These are phyloP conservation scores for Alviniconcha marisindica DNA, from an alignment of 1,140 invertebrate genomes.

Conservation along the genomic window DNA sequence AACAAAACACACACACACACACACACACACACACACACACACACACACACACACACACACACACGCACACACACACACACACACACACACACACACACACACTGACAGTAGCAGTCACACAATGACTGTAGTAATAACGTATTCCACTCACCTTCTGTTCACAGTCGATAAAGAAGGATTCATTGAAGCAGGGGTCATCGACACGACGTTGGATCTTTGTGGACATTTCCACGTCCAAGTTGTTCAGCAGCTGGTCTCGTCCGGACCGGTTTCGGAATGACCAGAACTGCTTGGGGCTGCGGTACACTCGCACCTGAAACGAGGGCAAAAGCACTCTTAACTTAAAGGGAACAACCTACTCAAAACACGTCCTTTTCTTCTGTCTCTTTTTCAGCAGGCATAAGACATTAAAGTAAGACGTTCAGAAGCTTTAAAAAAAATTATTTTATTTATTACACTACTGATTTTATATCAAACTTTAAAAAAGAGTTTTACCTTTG, in stretches of 20 bases:
- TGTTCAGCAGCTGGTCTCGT: conserved; percentile 52
- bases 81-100: too few species aligned
- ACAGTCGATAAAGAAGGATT: conserved; percentile 83
- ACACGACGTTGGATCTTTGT: conserved; percentile 80
- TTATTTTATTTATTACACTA: too few species aligned
- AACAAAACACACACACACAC: too few species aligned
- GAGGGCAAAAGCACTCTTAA: background rate
- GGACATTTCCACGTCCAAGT: conserved; percentile 58
- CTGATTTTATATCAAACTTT: too few species aligned
- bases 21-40: conserved; percentile 3
- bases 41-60: background rate
- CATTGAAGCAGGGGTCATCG: conserved; percentile 83
- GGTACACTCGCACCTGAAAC: conserved; percentile 50
- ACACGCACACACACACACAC: too few species aligned
- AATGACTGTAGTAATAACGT: background rate
- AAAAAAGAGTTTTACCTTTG: too few species aligned
- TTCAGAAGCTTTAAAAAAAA: too few species aligned
- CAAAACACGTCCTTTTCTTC: too few species aligned
- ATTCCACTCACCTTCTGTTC: conserved; percentile 68
- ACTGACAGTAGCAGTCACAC: too few species aligned
- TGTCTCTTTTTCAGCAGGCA: too few species aligned
- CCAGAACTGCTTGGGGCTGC: conserved; percentile 55
- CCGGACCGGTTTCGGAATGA: conserved; percentile 42
- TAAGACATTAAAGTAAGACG: too few species aligned
- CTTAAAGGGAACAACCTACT: too few species aligned